A percentile compares a stretch with the other conserved stretches of the same genome.
These are phyloP conservation scores for Cheilosia pagana DNA, from an alignment of 2,888 invertebrate genomes.

Conservation along the genomic window DNA sequence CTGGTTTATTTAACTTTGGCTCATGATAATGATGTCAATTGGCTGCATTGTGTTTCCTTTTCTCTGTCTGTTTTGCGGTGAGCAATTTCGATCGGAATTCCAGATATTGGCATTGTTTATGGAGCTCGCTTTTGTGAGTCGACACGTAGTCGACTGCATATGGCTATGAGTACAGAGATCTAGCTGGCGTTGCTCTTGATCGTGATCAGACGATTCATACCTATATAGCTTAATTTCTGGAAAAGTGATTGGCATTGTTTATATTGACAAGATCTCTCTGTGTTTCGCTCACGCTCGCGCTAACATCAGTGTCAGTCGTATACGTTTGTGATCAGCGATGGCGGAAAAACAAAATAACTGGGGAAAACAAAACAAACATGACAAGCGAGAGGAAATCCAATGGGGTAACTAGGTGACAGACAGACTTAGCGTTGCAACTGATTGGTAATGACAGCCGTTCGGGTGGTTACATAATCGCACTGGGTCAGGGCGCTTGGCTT, in stretches of 20 bases:
- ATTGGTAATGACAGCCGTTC: conserved; percentile 24
- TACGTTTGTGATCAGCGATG: conserved; percentile 19
- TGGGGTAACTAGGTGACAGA: conserved; percentile 31
- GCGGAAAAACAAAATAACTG: conserved; percentile 49
- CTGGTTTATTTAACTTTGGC: conserved; percentile 73
- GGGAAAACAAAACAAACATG: conserved; percentile 48
- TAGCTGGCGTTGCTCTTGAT: conserved; percentile 66
- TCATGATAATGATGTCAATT: conserved; percentile 75
- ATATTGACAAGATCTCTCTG: conserved; percentile 55
- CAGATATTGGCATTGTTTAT: conserved; percentile 74
- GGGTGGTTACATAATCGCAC: conserved; percentile 20
- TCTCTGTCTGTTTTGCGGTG: conserved; percentile 67
- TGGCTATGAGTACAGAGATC: conserved; percentile 24
- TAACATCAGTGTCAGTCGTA: background rate
- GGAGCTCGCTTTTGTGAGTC: conserved; percentile 69
- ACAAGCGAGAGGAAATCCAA: conserved; percentile 12
- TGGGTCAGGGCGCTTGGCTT: conserved; percentile 8
- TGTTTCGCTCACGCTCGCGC: background rate
- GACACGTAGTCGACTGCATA: conserved; percentile 38
- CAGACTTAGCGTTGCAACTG: conserved; percentile 16
- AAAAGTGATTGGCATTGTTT: conserved; percentile 73
- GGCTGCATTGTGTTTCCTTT: conserved; percentile 73
- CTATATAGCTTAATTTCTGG: conserved; percentile 62
- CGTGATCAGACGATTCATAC: conserved; percentile 57
- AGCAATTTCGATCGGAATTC: conserved; percentile 74